Evolutionary conservation across 2,113 vertebrate species (phyloP).

Genomic region (Salvelinus namaycush): DNA sequence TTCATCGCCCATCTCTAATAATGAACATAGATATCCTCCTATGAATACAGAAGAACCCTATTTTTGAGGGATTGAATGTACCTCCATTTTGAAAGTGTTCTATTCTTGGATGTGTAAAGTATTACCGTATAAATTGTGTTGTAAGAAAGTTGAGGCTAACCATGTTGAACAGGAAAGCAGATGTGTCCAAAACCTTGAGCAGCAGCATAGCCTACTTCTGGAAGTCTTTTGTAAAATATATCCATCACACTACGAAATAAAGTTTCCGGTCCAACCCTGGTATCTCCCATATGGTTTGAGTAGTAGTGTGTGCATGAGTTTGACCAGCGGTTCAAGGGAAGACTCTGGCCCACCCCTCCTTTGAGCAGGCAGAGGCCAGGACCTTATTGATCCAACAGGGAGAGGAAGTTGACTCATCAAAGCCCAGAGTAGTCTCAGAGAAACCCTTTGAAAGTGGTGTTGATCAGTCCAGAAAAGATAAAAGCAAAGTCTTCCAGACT

Average conservation of each 20-base stretch:
- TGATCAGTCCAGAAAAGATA: conserved; percentile 48
- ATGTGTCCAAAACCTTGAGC: neutral
- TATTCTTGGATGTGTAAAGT: too few relatives aligned
- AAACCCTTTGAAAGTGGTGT: conserved; percentile 57
- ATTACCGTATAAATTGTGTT: too few relatives aligned
- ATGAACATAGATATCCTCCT: neutral
- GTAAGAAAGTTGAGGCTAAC: too few relatives aligned
- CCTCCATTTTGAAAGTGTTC: too few relatives aligned
- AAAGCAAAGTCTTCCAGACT: conserved; percentile 28
- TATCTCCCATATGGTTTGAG: conserved; percentile 9
- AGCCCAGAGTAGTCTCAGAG: conserved; percentile 30
- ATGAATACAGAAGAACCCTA: neutral
- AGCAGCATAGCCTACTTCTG: neutral
- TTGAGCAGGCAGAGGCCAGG: conserved; percentile 34
- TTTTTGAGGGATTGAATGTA: too few relatives aligned
- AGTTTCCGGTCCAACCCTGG: conserved; percentile 13
- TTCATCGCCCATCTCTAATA: neutral
- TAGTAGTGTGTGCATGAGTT: neutral
- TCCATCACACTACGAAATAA: conserved; percentile 10
- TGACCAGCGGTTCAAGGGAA: conserved; percentile 40
- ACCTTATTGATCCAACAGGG: conserved; percentile 55
- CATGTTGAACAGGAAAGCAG: too few relatives aligned
- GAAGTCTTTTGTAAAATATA: conserved; percentile 8
- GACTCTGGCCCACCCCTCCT: conserved; percentile 26
- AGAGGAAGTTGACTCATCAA: conserved; percentile 61